These are phyloP conservation scores for Dynastes maya DNA, from an alignment of 2,888 invertebrate genomes.

Conservation along the genomic window DNA sequence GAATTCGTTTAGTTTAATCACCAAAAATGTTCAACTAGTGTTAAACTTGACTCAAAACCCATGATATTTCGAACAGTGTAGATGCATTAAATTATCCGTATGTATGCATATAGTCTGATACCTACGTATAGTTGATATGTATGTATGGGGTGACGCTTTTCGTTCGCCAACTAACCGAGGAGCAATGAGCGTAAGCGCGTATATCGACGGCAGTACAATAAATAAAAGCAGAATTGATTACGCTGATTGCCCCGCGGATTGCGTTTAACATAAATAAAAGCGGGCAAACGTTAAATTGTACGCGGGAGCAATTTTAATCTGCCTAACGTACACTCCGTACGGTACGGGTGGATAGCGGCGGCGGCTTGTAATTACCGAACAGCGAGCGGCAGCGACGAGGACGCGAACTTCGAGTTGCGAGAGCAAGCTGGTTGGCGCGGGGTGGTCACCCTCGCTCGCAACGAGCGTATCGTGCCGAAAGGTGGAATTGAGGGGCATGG, in stretches of 20 bases:
- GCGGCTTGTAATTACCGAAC: slow-evolving; percentile 5
- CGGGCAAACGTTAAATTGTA: slow-evolving; percentile 63
- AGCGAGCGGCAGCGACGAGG: too few species aligned
- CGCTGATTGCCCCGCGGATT: slow-evolving; percentile 68
- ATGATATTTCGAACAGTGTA: neutral
- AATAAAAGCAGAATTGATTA: slow-evolving; percentile 70
- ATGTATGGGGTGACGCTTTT: slow-evolving; percentile 1
- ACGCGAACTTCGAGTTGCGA: neutral
- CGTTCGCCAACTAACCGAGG: neutral
- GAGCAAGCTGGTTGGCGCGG: neutral
- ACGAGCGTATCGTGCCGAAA: slow-evolving; percentile 60
- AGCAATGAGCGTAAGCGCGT: neutral
- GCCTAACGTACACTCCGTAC: slow-evolving; percentile 57
- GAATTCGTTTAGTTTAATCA: too few species aligned
- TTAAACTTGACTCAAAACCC: too few species aligned
- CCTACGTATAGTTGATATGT: neutral
- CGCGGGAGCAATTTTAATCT: slow-evolving; percentile 69
- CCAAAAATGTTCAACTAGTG: too few species aligned
- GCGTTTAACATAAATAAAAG: slow-evolving; percentile 70
- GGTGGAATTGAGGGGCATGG: too few species aligned
- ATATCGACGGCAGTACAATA: slow-evolving; percentile 46
- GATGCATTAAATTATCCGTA: neutral
- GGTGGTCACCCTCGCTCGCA: slow-evolving; percentile 53
- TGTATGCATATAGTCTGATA: neutral
- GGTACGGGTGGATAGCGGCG: slow-evolving; percentile 37